A percentile compares a stretch with the other conserved stretches of the same genome.
Conservation (phyloP, 2,888 invertebrate genomes). For the Lysandra bellargus region DNA sequence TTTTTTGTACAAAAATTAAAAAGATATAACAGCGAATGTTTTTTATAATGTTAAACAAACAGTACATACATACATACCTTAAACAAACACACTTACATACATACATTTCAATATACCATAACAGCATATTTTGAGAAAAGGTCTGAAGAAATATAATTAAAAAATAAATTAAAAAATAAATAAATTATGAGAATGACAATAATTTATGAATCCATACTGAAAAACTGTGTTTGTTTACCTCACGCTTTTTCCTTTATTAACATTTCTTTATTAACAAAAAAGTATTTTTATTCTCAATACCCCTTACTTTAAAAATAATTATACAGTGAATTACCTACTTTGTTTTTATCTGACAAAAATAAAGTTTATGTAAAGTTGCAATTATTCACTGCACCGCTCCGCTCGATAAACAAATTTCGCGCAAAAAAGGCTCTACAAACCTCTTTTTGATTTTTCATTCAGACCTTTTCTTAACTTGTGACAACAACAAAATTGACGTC, state of each 20-base stretch:
- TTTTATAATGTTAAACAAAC: not conserved
- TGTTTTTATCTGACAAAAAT: too few relatives aligned
- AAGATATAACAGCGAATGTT: not conserved
- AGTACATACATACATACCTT: slow-evolving; percentile 22
- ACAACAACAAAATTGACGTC: not conserved
- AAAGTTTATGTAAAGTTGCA: too few relatives aligned
- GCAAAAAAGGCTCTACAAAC: not conserved
- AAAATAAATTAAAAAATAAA: not conserved
- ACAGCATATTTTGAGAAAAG: not conserved
- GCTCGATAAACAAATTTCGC: too few relatives aligned
- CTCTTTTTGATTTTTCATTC: not conserved
- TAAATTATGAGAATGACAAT: not conserved
- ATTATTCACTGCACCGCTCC: too few relatives aligned
- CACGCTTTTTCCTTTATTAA: too few relatives aligned
- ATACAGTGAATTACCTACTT: too few relatives aligned
- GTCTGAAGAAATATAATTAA: not conserved
- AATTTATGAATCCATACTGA: not conserved
- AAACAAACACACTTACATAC: slow-evolving; percentile 20
- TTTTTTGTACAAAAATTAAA: not conserved
- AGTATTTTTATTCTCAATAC: too few relatives aligned
- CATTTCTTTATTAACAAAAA: too few relatives aligned
- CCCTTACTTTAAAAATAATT: too few relatives aligned
- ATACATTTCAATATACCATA: not conserved
- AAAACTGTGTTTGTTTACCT: not conserved
- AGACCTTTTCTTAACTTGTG: slow-evolving; percentile 1